Percentiles rank a stretch among this genome's conserved stretches.
Evolutionary conservation across 53 echinoderm and acorn worm genomes (phyloP).

Genomic region (Stichopus horrens): DNA sequence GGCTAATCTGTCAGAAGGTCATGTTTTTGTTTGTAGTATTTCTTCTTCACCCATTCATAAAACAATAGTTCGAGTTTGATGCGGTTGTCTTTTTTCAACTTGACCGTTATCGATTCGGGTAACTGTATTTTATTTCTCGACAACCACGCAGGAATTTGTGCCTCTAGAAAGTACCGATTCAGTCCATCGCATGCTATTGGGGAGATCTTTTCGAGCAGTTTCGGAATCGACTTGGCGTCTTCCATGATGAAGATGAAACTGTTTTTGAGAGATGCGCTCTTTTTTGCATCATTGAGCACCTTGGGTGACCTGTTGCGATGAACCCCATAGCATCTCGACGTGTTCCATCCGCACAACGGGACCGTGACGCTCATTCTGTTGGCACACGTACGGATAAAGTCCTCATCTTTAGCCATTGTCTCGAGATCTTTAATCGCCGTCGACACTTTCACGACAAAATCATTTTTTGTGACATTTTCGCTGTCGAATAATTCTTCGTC

Average conservation of each 20-base stretch:
- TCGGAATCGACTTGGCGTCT: background rate
- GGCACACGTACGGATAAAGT: slow-evolving; percentile 7
- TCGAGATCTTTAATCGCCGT: background rate
- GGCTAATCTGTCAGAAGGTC: background rate
- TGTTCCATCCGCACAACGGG: slow-evolving; percentile 17
- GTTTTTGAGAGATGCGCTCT: background rate
- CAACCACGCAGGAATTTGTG: background rate
- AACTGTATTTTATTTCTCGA: background rate
- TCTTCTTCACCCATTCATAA: slow-evolving; percentile 1
- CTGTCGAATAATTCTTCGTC: background rate
- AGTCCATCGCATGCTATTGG: background rate
- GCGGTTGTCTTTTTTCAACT: background rate
- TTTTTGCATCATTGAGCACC: background rate
- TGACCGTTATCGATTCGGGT: background rate
- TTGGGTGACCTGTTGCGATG: background rate
- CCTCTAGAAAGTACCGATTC: background rate
- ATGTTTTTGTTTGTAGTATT: slow-evolving; percentile 1
- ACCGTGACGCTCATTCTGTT: slow-evolving; percentile 21
- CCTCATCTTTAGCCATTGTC: background rate
- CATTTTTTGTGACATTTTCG: background rate
- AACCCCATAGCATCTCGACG: slow-evolving; percentile 9
- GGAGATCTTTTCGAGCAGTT: background rate
- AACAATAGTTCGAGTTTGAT: slow-evolving; percentile 19
- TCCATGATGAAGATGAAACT: slow-evolving; percentile 15
- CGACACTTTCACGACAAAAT: background rate